phyloP scores from a whole-genome alignment of 53 echinoderm and acorn worm genomes.

The Zoroaster sp. region DNA sequence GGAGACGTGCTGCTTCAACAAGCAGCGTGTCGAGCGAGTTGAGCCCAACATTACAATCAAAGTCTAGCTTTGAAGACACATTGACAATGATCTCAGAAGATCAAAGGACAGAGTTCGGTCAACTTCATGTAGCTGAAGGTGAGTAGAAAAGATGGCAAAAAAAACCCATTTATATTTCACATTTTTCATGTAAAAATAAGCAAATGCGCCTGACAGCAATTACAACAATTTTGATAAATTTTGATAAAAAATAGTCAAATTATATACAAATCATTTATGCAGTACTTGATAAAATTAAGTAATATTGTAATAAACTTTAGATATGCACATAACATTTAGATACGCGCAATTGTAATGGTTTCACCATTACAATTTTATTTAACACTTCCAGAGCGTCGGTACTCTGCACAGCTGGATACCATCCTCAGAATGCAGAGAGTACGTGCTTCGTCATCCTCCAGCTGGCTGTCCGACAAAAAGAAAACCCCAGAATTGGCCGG shows the following conservation, averaged over 20 bases:
- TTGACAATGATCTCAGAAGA: slow-evolving; percentile 35
- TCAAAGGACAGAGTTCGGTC: not conserved
- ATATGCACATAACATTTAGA: too few relatives aligned
- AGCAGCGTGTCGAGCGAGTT: slow-evolving; percentile 16
- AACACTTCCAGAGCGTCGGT: slow-evolving; percentile 66
- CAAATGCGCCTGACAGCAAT: too few relatives aligned
- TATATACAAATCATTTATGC: too few relatives aligned
- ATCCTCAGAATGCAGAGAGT: slow-evolving; percentile 73
- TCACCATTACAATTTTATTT: not conserved
- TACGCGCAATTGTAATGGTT: not conserved
- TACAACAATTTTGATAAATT: too few relatives aligned
- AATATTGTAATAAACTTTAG: too few relatives aligned
- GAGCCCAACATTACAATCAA: not conserved
- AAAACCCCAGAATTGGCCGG: slow-evolving; percentile 35
- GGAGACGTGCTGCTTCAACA: not conserved
- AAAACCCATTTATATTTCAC: too few relatives aligned
- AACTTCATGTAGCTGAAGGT: slow-evolving; percentile 12
- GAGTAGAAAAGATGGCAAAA: too few relatives aligned
- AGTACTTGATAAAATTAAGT: too few relatives aligned
- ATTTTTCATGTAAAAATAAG: too few relatives aligned
- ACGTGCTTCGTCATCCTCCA: slow-evolving; percentile 1
- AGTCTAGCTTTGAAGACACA: slow-evolving; percentile 2
- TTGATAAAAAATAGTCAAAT: too few relatives aligned
- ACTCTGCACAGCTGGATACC: slow-evolving; percentile 76
- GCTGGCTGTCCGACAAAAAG: slow-evolving; percentile 22